A percentile compares a stretch with the other conserved stretches of the same genome.
These are phyloP conservation scores for Liolophura sinensis DNA, from an alignment of 1,140 invertebrate species.

Conservation along the genomic window DNA sequence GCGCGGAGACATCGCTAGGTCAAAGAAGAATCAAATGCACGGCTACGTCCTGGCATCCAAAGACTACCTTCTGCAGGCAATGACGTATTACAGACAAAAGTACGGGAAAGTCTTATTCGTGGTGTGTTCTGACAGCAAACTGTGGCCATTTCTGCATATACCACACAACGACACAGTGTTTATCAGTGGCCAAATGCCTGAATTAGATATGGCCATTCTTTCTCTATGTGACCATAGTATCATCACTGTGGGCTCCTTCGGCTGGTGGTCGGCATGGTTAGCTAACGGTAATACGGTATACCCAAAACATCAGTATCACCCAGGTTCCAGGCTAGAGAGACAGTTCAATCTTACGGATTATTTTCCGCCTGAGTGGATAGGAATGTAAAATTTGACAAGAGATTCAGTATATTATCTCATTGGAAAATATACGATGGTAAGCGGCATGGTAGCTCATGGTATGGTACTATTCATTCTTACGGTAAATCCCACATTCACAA, in stretches of 20 bases:
- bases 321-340: conserved; percentile 16
- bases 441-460: no score
- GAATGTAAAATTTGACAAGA: conserved; percentile 3
- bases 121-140: conserved; percentile 33
- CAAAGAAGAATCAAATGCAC: conserved; percentile 8
- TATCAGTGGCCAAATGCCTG: conserved; percentile 10
- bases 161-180: conserved; percentile 19
- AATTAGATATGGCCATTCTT: conserved; percentile 44
- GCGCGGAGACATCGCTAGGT: conserved; percentile 33
- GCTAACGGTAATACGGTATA: conserved; percentile 40
- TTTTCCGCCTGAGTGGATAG: conserved; percentile 17
- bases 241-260: conserved; percentile 42
- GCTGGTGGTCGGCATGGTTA: conserved; percentile 48
- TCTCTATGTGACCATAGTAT: conserved; percentile 41
- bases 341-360: conserved; percentile 15
- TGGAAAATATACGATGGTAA: no score
- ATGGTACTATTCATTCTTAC: no score
- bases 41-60: conserved; percentile 26
- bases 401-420: no score
- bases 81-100: conserved; percentile 24
- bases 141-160: conserved; percentile 30
- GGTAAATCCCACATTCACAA: no score
- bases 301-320: conserved; percentile 26
- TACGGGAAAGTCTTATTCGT: conserved; percentile 31
- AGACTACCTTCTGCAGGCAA: conserved; percentile 26